These are phyloP conservation scores for Eurytoma californica DNA, from an alignment of 2,888 invertebrate genomes.

Conservation along the genomic window DNA sequence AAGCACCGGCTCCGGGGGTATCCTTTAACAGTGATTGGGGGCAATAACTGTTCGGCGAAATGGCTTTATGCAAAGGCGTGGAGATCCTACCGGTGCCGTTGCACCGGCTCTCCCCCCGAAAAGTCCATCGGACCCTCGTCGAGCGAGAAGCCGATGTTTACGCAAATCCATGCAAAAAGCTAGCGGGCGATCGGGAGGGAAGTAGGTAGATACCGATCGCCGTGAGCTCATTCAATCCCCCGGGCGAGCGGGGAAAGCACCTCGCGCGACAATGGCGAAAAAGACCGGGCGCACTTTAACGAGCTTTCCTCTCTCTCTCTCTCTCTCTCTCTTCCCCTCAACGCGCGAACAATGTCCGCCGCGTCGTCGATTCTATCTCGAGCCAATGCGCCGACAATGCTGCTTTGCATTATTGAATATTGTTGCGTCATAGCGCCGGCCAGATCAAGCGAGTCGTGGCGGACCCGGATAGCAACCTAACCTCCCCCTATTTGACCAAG, in stretches of 20 bases:
- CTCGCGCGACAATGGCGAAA: slow-evolving; percentile 32
- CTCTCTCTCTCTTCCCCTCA: background rate
- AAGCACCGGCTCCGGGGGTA: background rate
- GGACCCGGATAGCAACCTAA: background rate
- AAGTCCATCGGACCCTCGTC: slow-evolving; percentile 36
- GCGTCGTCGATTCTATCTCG: slow-evolving; percentile 31
- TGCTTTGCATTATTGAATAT: slow-evolving; percentile 54
- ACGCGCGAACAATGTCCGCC: slow-evolving; percentile 15
- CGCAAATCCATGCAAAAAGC: slow-evolving; percentile 48
- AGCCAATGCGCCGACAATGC: slow-evolving; percentile 3
- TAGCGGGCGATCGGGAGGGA: background rate
- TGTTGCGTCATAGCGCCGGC: slow-evolving; percentile 43
- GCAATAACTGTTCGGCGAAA: slow-evolving; percentile 31
- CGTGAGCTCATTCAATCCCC: slow-evolving; percentile 38
- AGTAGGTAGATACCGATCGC: slow-evolving; percentile 41
- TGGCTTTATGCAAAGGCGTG: slow-evolving; percentile 38
- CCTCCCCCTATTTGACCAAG: slow-evolving; percentile 15
- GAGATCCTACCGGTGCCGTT: no score
- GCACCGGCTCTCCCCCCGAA: slow-evolving; percentile 21
- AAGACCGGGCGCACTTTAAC: slow-evolving; percentile 39
- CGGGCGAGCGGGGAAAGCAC: background rate
- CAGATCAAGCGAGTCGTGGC: slow-evolving; percentile 8
- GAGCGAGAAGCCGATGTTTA: slow-evolving; percentile 38
- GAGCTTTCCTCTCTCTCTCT: slow-evolving; percentile 29
- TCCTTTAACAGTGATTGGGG: slow-evolving; percentile 42